Percentiles rank a stretch among this genome's conserved stretches.
Conservation (phyloP, 2,797 vertebrate genomes). For the Siniperca undulata region DNA sequence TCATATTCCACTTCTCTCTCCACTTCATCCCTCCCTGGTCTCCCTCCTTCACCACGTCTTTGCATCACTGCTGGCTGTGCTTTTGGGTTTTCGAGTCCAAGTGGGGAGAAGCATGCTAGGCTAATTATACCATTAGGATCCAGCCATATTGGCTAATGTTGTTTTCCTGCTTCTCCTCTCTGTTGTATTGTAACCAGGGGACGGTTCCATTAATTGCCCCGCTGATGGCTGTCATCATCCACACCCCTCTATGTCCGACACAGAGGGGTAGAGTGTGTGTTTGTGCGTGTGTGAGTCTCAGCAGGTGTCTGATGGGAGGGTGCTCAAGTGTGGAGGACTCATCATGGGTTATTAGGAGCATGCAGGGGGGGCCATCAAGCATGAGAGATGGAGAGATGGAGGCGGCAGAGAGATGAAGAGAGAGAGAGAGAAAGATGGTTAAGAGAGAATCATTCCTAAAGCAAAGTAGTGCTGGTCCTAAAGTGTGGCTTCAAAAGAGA, state of each 20-base stretch:
- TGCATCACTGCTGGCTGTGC: slow-evolving; percentile 31
- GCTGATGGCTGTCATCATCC: slow-evolving; percentile 75
- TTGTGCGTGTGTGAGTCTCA: slow-evolving; percentile 64
- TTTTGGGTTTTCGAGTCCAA: slow-evolving; percentile 44
- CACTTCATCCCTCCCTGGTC: slow-evolving; percentile 17
- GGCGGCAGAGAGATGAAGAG: slow-evolving; percentile 43
- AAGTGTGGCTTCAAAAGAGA: slow-evolving; percentile 32
- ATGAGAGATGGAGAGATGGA: slow-evolving; percentile 61
- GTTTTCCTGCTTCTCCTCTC: slow-evolving; percentile 54
- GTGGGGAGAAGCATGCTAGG: slow-evolving; percentile 45
- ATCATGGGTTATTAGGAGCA: slow-evolving; percentile 88
- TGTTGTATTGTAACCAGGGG: slow-evolving; percentile 62
- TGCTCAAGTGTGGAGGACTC: slow-evolving; percentile 88
- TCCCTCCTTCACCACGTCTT: slow-evolving; percentile 13
- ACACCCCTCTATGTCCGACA: slow-evolving; percentile 58
- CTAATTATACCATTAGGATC: slow-evolving; percentile 66
- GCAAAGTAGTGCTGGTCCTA: slow-evolving; percentile 37
- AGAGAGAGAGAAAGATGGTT: slow-evolving; percentile 35
- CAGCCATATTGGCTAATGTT: slow-evolving; percentile 63
- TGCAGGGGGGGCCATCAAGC: slow-evolving; percentile 80
- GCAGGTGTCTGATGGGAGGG: slow-evolving; percentile 86
- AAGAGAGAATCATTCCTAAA: slow-evolving; percentile 51
- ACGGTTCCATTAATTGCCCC: slow-evolving; percentile 70
- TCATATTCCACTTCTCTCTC: slow-evolving; percentile 19
- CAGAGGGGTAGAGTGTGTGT: slow-evolving; percentile 45